Evolutionary conservation across 2,797 vertebrate genomes (phyloP).

Genomic region (Acanthornis magna): DNA sequence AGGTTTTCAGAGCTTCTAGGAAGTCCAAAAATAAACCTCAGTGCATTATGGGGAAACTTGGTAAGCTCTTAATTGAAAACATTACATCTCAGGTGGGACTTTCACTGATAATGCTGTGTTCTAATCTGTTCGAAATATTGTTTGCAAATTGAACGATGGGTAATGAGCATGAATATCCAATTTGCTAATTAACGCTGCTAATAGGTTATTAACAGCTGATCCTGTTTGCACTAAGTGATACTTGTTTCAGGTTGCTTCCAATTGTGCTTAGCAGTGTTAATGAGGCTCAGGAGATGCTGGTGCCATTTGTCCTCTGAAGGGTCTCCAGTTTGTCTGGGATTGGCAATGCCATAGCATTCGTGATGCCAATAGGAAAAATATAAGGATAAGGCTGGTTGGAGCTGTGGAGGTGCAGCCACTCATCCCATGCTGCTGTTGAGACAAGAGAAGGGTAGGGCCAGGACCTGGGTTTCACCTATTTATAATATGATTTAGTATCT

Average conservation of each 20-base stretch:
- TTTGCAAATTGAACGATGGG: neutral
- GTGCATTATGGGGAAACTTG: neutral
- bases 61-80: neutral
- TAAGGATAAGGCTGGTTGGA: accelerated
- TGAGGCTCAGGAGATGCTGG: accelerated
- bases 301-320: neutral
- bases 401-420: neutral
- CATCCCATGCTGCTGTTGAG: neutral
- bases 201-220: conserved; percentile 10
- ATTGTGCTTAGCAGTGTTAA: neutral
- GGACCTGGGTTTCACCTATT: neutral
- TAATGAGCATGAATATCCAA: conserved; percentile 2
- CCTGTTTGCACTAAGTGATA: neutral
- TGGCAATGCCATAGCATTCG: neutral
- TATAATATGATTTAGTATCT: neutral
- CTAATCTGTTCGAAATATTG: neutral
- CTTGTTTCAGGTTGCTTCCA: neutral
- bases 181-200: conserved; percentile 39
- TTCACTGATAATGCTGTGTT: neutral
- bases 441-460: neutral
- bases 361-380: neutral
- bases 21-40: neutral
- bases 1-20: neutral
- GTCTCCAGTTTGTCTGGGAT: neutral
- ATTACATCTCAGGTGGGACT: neutral